Evolutionary conservation across 2,797 vertebrate species (phyloP).

Genomic region (Tenualosa ilisha): DNA sequence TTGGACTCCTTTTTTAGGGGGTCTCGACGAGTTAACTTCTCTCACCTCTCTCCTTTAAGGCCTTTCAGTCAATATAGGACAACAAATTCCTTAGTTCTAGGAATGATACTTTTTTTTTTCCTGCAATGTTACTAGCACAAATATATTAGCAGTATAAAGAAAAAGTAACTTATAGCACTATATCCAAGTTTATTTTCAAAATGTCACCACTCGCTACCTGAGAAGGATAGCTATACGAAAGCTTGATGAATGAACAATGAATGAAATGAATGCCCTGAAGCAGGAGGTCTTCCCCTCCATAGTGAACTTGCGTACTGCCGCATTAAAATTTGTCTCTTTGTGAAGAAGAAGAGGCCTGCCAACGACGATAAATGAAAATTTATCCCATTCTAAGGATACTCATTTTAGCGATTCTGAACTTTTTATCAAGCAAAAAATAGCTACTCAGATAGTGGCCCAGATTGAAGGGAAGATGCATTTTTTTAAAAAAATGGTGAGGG

Average conservation of each 20-base stretch:
- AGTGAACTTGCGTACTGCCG: conserved; percentile 37
- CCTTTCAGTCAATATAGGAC: conserved; percentile 65
- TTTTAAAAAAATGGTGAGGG: conserved; percentile 58
- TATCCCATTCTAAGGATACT: neutral
- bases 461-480: conserved; percentile 73
- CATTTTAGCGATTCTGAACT: neutral
- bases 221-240: conserved; percentile 55
- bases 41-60: conserved; percentile 68
- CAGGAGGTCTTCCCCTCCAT: neutral
- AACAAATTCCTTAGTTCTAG: conserved; percentile 77
- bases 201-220: conserved; percentile 77
- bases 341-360: neutral
- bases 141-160: conserved; percentile 75
- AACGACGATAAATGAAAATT: conserved; percentile 4
- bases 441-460: conserved; percentile 57
- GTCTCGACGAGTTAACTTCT: conserved; percentile 29
- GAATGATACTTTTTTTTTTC: conserved; percentile 69
- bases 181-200: conserved; percentile 71
- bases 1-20: conserved; percentile 54
- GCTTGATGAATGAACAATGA: conserved; percentile 55
- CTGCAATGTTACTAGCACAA: conserved; percentile 72
- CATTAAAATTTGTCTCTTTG: neutral
- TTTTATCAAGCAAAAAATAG: conserved; percentile 51
- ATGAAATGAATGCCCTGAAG: neutral
- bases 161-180: conserved; percentile 80